Conservation (phyloP, 2,113 vertebrate species). For the Phainopepla nitens region DNA sequence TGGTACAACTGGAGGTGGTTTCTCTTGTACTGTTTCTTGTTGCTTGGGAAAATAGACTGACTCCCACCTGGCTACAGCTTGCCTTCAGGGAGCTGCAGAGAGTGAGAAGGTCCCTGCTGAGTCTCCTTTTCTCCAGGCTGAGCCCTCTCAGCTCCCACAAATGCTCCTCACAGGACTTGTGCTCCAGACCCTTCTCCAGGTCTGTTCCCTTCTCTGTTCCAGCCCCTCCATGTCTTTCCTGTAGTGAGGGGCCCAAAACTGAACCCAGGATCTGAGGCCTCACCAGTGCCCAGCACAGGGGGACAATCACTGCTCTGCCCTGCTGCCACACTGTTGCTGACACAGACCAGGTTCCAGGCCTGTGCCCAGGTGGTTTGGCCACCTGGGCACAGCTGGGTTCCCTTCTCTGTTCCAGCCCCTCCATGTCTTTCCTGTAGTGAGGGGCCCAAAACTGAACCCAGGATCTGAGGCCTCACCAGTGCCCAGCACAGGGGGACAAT, state of each 20-base stretch:
- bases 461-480: background rate
- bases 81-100: background rate
- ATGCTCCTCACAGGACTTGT: background rate
- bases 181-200: background rate
- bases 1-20: background rate
- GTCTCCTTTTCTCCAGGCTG: background rate
- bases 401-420: background rate
- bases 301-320: background rate
- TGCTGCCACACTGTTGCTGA: background rate
- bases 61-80: too few species aligned
- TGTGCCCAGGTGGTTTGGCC: background rate
- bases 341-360: background rate
- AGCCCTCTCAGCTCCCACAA: background rate
- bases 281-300: background rate
- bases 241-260: background rate
- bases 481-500: background rate
- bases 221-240: background rate
- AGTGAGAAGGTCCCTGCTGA: background rate
- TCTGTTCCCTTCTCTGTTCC: background rate
- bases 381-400: background rate
- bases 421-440: background rate
- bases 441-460: background rate
- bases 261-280: background rate
- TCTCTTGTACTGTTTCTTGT: background rate
- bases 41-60: background rate